Conservation (phyloP, 1,140 invertebrate genomes). For the Drosophila pachea region DNA sequence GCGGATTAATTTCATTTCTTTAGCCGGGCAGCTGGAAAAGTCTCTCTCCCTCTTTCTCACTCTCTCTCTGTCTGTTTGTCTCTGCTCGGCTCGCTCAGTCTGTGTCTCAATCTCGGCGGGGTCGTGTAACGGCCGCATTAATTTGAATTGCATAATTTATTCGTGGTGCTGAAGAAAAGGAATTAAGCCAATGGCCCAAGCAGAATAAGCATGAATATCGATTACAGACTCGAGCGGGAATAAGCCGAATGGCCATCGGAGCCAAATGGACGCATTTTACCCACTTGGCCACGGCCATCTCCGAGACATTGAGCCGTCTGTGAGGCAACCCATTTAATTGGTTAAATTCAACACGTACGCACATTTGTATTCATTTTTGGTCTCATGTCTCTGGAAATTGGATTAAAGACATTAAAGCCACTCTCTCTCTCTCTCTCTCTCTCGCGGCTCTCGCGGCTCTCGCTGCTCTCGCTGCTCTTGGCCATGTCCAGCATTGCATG, state of each 20-base stretch:
- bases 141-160: slow-evolving; percentile 78
- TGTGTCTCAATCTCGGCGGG: slow-evolving; percentile 34
- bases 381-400: slow-evolving; percentile 71
- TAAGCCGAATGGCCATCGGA: slow-evolving; percentile 2
- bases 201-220: slow-evolving; percentile 74
- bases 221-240: slow-evolving; percentile 43
- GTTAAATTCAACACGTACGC: slow-evolving; percentile 74
- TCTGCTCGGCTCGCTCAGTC: too few species aligned
- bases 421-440: too few species aligned
- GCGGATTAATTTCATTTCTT: slow-evolving; percentile 72
- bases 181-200: slow-evolving; percentile 73
- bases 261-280: slow-evolving; percentile 43
- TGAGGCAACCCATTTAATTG: slow-evolving; percentile 72
- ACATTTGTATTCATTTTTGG: slow-evolving; percentile 75
- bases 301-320: slow-evolving; percentile 8
- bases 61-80: background rate
- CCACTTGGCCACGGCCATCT: background rate
- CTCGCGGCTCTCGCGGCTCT: too few species aligned
- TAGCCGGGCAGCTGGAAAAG: slow-evolving; percentile 19
- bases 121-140: slow-evolving; percentile 65
- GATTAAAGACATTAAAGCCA: slow-evolving; percentile 74
- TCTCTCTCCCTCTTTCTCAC: background rate
- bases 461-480: background rate
- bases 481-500: slow-evolving; percentile 62
- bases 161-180: slow-evolving; percentile 58